phyloP scores from a whole-genome alignment of 2,113 vertebrate species.

The Bambusicola thoracicus region DNA sequence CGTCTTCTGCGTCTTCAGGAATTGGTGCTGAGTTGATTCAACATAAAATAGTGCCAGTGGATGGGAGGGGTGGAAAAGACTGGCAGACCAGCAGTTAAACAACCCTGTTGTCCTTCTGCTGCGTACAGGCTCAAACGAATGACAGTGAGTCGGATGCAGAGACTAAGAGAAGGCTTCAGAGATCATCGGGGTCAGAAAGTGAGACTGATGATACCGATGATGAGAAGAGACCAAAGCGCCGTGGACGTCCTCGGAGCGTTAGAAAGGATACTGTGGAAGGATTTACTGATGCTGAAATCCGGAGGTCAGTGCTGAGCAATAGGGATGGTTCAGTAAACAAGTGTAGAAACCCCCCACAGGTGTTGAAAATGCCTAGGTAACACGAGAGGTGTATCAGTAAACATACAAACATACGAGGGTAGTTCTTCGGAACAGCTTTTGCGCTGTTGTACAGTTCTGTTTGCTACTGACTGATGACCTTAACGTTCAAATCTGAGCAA shows the following conservation, averaged over 20 bases:
- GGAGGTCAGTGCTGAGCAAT: conserved; percentile 80
- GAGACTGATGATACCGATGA: conserved; percentile 95
- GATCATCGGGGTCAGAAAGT: conserved; percentile 93
- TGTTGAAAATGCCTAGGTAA: neutral
- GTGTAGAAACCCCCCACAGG: neutral
- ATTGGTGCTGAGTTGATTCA: neutral
- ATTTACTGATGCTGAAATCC: conserved; percentile 95
- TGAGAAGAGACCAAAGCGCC: conserved; percentile 93
- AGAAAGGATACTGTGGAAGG: conserved; percentile 97
- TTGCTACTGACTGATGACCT: neutral
- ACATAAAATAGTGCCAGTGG: neutral
- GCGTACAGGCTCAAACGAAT: conserved; percentile 88
- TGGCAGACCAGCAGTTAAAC: neutral
- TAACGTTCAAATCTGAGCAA: neutral
- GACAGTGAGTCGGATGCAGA: conserved; percentile 96
- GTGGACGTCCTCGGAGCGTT: conserved; percentile 90
- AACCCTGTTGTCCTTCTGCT: neutral
- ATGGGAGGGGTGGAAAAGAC: neutral
- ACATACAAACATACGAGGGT: too few relatives aligned
- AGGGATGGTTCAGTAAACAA: neutral
- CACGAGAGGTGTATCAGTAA: neutral
- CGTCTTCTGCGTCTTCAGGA: neutral
- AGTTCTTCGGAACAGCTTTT: neutral
- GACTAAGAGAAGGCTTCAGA: conserved; percentile 90
- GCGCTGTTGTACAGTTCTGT: neutral